These are phyloP conservation scores for Prunella fulvescens DNA, from an alignment of 2,113 vertebrate species.

Conservation along the genomic window DNA sequence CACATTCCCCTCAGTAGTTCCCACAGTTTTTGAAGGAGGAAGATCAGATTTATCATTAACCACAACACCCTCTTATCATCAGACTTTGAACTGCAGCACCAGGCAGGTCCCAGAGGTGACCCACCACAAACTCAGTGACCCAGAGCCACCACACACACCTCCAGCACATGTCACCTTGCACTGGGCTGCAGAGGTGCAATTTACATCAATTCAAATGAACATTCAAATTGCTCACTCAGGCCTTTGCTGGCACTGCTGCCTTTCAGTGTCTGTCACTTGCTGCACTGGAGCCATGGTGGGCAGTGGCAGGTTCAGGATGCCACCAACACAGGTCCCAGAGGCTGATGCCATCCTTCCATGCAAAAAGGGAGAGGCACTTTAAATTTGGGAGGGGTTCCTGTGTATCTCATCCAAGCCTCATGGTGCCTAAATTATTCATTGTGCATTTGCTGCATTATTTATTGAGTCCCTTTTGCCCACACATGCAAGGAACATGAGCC, in stretches of 20 bases:
- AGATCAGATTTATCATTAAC: not conserved
- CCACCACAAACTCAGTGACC: not conserved
- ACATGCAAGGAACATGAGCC: not conserved
- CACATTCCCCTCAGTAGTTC: not conserved
- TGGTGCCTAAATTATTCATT: not conserved
- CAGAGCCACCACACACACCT: not conserved
- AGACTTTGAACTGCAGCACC: not conserved
- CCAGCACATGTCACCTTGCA: not conserved
- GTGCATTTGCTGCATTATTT: not conserved
- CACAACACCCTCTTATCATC: not conserved
- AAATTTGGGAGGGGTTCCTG: not conserved
- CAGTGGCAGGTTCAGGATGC: not conserved
- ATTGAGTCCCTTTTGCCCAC: not conserved
- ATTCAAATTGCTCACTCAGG: not conserved
- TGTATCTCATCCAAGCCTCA: not conserved
- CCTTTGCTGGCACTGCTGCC: not conserved
- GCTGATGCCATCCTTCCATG: not conserved
- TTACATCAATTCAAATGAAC: not conserved
- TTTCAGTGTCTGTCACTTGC: not conserved
- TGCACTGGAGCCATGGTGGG: accelerated
- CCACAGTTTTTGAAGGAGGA: not conserved
- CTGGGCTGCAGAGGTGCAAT: not conserved
- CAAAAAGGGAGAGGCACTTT: not conserved
- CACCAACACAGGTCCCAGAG: not conserved
- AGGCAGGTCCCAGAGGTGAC: not conserved